phyloP scores from a whole-genome alignment of 2,113 vertebrate species.

The Columba livia region DNA sequence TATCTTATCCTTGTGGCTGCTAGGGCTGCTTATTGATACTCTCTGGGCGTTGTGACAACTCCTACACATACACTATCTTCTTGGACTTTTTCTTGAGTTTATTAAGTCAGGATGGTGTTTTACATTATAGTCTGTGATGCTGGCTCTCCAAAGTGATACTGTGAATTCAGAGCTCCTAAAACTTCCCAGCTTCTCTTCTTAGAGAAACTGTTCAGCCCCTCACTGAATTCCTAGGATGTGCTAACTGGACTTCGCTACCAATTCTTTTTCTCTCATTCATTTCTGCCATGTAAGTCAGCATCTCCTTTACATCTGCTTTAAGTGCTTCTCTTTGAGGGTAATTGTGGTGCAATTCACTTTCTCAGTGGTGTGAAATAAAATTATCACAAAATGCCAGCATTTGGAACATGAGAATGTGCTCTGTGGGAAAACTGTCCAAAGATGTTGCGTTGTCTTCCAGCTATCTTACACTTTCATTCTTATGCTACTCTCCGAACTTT shows the following conservation, averaged over 20 bases:
- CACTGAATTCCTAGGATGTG: not conserved
- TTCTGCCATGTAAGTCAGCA: not conserved
- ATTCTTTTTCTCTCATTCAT: not conserved
- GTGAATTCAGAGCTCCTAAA: not conserved
- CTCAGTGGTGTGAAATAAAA: not conserved
- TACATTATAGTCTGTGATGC: not conserved
- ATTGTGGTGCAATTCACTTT: not conserved
- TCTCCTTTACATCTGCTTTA: not conserved
- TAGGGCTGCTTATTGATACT: not conserved
- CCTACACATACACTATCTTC: fast-evolving
- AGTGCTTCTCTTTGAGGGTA: not conserved
- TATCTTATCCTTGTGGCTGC: not conserved
- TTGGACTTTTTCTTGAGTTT: not conserved
- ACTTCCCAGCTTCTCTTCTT: not conserved
- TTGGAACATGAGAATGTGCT: not conserved
- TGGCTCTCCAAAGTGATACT: not conserved
- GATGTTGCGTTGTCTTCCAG: not conserved
- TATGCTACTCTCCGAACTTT: not conserved
- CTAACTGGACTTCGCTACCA: not conserved
- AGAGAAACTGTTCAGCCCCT: not conserved
- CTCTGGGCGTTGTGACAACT: not conserved
- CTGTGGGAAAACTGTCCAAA: not conserved
- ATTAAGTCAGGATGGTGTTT: not conserved
- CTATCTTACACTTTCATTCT: not conserved
- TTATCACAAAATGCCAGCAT: not conserved